These are phyloP conservation scores for Lepus townsendii DNA, from an alignment of 2,797 vertebrate genomes.

Conservation along the genomic window DNA sequence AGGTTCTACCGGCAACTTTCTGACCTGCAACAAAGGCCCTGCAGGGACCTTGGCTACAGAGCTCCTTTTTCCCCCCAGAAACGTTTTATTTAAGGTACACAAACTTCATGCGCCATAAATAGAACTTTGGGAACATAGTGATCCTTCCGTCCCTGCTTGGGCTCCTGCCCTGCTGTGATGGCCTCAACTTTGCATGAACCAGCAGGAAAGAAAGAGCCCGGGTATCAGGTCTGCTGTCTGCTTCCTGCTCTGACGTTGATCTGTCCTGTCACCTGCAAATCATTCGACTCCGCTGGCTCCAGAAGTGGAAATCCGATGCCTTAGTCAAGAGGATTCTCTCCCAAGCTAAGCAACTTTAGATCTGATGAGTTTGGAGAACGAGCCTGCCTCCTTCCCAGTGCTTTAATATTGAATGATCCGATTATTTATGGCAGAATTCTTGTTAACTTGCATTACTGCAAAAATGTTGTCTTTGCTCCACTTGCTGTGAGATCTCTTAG, in stretches of 20 bases:
- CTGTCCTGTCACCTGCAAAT: not conserved
- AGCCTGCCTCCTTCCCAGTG: not conserved
- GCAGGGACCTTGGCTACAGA: not conserved
- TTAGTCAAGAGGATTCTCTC: not conserved
- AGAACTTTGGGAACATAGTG: too few relatives aligned
- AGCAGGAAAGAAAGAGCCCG: not conserved
- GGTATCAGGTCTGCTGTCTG: not conserved
- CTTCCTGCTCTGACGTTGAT: not conserved
- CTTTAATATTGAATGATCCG: constrained; percentile 13
- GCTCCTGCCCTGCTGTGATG: too few relatives aligned
- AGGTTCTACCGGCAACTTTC: not conserved
- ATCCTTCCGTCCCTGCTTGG: too few relatives aligned
- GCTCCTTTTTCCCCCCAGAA: not conserved
- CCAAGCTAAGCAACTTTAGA: not conserved
- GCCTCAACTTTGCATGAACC: not conserved
- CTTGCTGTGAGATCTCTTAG: not conserved
- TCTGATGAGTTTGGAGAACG: not conserved
- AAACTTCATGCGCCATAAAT: too few relatives aligned
- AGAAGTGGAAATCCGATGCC: not conserved
- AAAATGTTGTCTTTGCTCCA: not conserved
- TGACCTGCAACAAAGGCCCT: not conserved
- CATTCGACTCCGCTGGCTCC: not conserved
- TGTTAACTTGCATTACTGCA: not conserved
- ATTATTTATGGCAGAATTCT: not conserved
- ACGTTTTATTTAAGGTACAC: too few relatives aligned